These are phyloP conservation scores for Drosophila nikananu DNA, from an alignment of 1,140 invertebrate species.

Conservation along the genomic window DNA sequence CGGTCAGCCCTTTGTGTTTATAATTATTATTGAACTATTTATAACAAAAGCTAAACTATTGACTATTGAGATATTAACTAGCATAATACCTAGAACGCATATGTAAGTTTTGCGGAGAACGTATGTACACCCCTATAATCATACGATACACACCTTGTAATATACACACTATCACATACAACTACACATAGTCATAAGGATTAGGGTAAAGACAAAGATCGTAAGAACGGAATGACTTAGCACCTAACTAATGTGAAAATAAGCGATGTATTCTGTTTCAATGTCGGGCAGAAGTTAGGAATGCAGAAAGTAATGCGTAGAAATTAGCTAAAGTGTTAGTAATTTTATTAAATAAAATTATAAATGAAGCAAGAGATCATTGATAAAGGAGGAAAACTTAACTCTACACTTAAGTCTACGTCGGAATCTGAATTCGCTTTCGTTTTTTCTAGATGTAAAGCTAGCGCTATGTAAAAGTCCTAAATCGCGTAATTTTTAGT, in stretches of 20 bases:
- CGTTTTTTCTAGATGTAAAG: constrained; percentile 37
- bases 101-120: constrained; percentile 67
- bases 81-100: constrained; percentile 66
- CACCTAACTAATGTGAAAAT: constrained; percentile 67
- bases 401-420: constrained; percentile 48
- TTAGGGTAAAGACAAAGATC: constrained; percentile 67
- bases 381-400: constrained; percentile 52
- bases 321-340: constrained; percentile 82
- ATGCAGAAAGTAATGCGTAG: constrained; percentile 62
- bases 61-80: constrained; percentile 83
- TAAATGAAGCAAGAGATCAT: constrained; percentile 50
- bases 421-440: constrained; percentile 47
- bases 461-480: constrained; percentile 53
- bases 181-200: constrained; percentile 46
- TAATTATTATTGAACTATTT: constrained; percentile 81
- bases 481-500: not conserved
- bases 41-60: constrained; percentile 80
- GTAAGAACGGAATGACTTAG: constrained; percentile 51
- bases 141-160: constrained; percentile 66
- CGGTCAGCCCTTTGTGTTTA: constrained; percentile 55
- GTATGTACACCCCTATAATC: constrained; percentile 57
- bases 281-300: constrained; percentile 4
- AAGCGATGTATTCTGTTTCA: constrained; percentile 31
- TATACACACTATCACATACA: constrained; percentile 65
- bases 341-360: constrained; percentile 84